Evolutionary conservation across 2,888 invertebrate genomes (phyloP).

Genomic region (Isoperla grammatica): DNA sequence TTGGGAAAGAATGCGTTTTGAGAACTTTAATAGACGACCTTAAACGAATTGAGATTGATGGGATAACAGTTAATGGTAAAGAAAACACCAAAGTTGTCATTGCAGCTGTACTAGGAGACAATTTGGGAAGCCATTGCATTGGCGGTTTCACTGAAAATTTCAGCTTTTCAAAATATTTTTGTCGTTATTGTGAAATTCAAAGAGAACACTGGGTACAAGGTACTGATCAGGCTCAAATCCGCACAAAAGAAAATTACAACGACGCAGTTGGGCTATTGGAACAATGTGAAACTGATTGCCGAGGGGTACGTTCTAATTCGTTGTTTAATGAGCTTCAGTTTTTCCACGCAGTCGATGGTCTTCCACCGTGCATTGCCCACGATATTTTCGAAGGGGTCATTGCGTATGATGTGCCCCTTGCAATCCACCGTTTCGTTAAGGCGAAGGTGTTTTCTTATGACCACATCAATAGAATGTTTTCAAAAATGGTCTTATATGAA

Average conservation of each 20-base stretch:
- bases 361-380: background rate
- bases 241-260: background rate
- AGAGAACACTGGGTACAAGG: background rate
- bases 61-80: background rate
- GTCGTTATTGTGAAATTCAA: constrained; percentile 9
- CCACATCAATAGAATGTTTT: background rate
- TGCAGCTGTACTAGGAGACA: background rate
- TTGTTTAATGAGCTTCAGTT: background rate
- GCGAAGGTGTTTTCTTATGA: background rate
- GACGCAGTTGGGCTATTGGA: background rate
- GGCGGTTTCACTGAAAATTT: constrained; percentile 12
- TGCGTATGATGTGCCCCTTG: background rate
- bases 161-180: background rate
- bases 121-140: constrained; percentile 7
- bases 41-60: background rate
- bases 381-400: background rate
- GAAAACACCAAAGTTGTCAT: background rate
- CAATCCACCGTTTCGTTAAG: background rate
- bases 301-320: background rate
- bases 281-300: background rate
- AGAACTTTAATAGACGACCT: background rate
- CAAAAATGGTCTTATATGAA: background rate
- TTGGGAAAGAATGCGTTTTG: background rate
- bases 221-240: background rate
- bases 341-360: background rate